Evolutionary conservation across 2,888 invertebrate genomes (phyloP), one percentile per base, ranked within the genome.

Genomic region (Campoplex capitator): DNA sequence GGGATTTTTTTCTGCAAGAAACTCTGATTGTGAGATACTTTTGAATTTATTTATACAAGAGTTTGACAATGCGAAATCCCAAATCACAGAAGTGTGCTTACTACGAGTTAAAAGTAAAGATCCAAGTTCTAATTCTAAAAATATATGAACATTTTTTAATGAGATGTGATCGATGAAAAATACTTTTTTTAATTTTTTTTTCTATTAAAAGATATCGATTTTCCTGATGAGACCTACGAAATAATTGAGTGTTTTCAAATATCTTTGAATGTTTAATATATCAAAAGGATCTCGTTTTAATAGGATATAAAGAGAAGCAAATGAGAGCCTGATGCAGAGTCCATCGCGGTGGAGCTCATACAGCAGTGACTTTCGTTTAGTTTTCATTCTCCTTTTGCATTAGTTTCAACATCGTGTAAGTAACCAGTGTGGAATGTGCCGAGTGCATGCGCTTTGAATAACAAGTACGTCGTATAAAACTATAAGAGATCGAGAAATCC

Each of bases 371-470:
- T 77, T 67, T 74, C 74, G 54, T 81, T 81, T 81, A 28, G 51
- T 67, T 74, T 74, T 54, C 54, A 81, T 81, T 82, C 79, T 70
- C 82, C 56, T 82, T 45, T 76, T 38, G 56, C 70, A 56, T 58
- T 76, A 68, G 70, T 58, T 58, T 58, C 70, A 56, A 38, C 79
- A 70, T 58, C 70, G 70, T 70, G 35, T 56, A 45, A 78, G 42
- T 56, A 28, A 56, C 6, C 23, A 35, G 42, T 65, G 51, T 54
- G 58, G 45, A 79, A 70, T 79, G 67, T 45, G 54, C 42, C 56
- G 56, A 56, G n/a, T 42, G 42, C 56, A 48, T 42, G 42, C 56
- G 58, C 62, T 58, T 75, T 28, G 56, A 76, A 76, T 68, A 70
- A 28, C 76, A 23, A 74, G 18, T n/a, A 45, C 45, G 13, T 32